Evolutionary conservation across 2,888 invertebrate genomes (phyloP), one percentile per base, ranked within the genome.

Genomic region (Drosophila recens): DNA sequence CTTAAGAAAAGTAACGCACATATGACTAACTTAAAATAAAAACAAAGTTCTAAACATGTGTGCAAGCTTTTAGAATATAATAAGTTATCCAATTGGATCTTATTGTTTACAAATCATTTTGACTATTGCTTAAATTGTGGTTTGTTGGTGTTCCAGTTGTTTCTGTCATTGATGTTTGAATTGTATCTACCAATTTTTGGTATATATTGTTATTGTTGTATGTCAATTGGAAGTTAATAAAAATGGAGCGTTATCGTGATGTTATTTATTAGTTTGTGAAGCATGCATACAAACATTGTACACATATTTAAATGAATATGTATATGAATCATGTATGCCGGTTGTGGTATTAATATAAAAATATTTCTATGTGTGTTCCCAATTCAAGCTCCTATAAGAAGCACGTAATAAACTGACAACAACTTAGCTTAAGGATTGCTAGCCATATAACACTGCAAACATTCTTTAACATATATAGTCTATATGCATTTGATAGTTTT

Each of bases 341-440:
- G 17, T 63, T 48, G 62, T 58, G 65, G 51, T 65, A 52, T 61
- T 53, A 56, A 67, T 74, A 77, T 67, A 78, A 77, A 75, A 78
- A 65, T 70, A 78, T 73, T 61, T 67, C 52, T 69, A 72, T 79
- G 83, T 86, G 75, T 81, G 86, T 86, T 81, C 76, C 83, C 72
- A 73, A 80, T 82, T 76, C 46, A 65, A 86, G 81, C 83, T 83
- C 83, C 83, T 83, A 83, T 83, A 83, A 83, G 83, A 84, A 83
- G 83, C 83, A 83, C 76, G 59, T 80, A 67, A 70, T 73, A 70
- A 82, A 77, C 76, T 82, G 80, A 78, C 80, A 82, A 68, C 48
- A 82, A 68, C 45, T 58, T 54, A 68, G 62, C 61, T 72, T 56
- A 51, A 53, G 57, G 68, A 68, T 73, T 65, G 74, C 58, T 77